Evolutionary conservation across 1,140 invertebrate species (phyloP), one percentile per base, ranked within the genome.

Genomic region (Trachelipus rathkii): DNA sequence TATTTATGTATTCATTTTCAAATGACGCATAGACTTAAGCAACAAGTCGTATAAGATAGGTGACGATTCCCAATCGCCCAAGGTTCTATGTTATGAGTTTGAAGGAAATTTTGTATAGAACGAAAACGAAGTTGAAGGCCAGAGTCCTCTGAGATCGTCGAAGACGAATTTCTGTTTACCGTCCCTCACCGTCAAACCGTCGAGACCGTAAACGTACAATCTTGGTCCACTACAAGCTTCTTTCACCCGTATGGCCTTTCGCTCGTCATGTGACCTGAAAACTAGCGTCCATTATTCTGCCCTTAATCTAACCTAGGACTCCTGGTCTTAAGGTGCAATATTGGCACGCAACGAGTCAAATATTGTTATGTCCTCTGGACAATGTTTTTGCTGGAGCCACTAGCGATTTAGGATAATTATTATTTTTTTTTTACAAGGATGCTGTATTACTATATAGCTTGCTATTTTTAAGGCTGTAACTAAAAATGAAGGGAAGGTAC

Each of bases 31-130:
- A 11, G 79, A 79, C 70, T 43, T 76, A 15, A 74, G 67, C 15
- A 75, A 80, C 79, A 89, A 89, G 86, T 87, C 7, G 85, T 91
- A 11, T 91, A 90, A 81, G 90, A 91, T 83, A 83, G 89, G 67
- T n/a, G 91, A 93, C 82, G 92, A 94, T n/a, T 86, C 91, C 93
- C 0, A 91, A 95, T 82, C 87, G 91, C 82, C 94, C 95, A 10
- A 88, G 93, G 72, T 98, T 97, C 95, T 10, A 92, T 95, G 45
- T 88, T 90, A 50, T n/a, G 95, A 98, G 84, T n/a, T 86, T 98
- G 8, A 89, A 91, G 83, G 92, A 93, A 83, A 94, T 97, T 81
- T 86, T 96, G 10, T 90, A 93, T 83, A n/a, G 94, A 96, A 85
- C 87, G 94, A n/a, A 80, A 95, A 96, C 84, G 92, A 94, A 84